Conservation (phyloP, 2,113 vertebrate species). For the Ondatra zibethicus region DNA sequence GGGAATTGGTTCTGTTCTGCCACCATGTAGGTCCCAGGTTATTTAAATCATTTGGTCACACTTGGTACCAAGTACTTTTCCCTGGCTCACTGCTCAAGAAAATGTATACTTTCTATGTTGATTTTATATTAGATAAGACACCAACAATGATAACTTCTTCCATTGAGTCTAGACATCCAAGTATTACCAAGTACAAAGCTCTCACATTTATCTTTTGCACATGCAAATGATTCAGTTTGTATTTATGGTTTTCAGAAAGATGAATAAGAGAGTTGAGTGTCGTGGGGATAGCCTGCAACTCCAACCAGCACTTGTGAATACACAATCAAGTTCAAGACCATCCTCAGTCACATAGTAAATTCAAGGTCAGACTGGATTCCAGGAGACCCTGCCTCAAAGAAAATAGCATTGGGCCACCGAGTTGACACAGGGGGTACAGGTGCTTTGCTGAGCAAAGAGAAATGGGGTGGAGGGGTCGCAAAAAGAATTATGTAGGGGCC, state of each 20-base stretch:
- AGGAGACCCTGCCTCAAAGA: background rate
- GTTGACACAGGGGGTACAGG: background rate
- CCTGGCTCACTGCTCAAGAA: background rate
- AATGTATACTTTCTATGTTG: background rate
- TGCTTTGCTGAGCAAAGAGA: background rate
- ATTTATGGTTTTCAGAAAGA: background rate
- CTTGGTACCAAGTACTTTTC: background rate
- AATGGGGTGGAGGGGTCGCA: background rate
- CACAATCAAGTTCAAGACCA: background rate
- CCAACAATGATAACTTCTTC: conserved; percentile 24
- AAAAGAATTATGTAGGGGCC: background rate
- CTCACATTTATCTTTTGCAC: background rate
- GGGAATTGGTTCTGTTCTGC: background rate
- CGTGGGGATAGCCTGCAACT: background rate
- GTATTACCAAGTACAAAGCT: conserved; percentile 26
- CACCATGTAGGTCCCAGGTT: background rate
- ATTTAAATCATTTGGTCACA: background rate
- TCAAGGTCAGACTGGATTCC: background rate
- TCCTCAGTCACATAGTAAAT: background rate
- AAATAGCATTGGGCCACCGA: too few relatives aligned
- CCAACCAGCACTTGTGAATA: background rate
- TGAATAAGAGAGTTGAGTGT: background rate
- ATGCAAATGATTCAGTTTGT: background rate
- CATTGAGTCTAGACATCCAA: background rate
- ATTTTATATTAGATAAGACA: background rate